Percentiles rank a stretch among this genome's conserved stretches.
Conservation (phyloP, 2,113 vertebrate genomes). For the Alosa alosa region DNA sequence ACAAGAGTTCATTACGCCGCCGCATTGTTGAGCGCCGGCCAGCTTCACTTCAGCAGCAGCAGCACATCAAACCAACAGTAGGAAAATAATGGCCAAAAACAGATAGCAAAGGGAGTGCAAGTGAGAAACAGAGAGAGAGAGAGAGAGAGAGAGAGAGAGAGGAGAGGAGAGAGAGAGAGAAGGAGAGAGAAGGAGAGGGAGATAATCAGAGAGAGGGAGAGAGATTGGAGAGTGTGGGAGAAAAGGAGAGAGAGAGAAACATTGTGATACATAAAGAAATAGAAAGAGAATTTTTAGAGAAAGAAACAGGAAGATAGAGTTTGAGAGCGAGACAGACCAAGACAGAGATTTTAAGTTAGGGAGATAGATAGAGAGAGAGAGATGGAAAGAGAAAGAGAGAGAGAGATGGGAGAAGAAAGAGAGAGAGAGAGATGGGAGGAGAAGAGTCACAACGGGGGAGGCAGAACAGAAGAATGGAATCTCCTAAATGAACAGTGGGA, state of each 20-base stretch:
- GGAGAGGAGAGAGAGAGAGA: not conserved
- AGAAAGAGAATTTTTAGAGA: not conserved
- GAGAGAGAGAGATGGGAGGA: not conserved
- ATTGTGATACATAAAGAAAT: not conserved
- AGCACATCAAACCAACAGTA: constrained; percentile 26
- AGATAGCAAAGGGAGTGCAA: not conserved
- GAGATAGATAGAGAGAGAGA: constrained; percentile 12
- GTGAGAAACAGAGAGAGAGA: not conserved
- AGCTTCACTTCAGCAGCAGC: constrained; percentile 25
- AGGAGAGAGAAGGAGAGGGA: not conserved
- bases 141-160: not conserved
- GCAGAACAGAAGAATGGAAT: not conserved
- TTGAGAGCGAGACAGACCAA: not conserved
- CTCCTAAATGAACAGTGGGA: not conserved
- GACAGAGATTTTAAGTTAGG: constrained; percentile 5
- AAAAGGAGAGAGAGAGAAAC: not conserved
- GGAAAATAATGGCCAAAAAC: constrained; percentile 14
- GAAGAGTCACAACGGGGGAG: not conserved
- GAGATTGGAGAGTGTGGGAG: not conserved
- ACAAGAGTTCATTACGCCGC: constrained; percentile 27
- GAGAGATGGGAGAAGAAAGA: not conserved
- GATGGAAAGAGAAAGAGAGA: not conserved
- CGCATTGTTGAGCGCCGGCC: constrained; percentile 18
- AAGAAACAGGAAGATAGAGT: not conserved
- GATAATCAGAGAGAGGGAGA: not conserved